Evolutionary conservation across 2,113 vertebrate genomes (phyloP).

Genomic region (Egretta garzetta): DNA sequence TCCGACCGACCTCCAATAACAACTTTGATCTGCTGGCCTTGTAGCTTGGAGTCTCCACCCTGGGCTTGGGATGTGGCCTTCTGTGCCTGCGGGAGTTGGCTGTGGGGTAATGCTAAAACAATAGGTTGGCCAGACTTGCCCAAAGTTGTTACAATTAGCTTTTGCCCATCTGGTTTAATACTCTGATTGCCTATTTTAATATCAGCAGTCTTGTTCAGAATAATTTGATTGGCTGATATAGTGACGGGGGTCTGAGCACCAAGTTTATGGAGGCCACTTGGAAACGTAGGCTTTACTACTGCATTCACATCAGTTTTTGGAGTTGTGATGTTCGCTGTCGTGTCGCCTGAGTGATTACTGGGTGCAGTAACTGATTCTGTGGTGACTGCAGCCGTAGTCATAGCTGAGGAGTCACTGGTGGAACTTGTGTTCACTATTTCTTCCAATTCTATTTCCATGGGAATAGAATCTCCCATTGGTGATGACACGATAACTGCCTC

Average conservation of each 20-base stretch:
- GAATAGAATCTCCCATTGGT: conserved; percentile 85
- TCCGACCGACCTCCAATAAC: conserved; percentile 88
- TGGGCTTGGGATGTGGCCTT: conserved; percentile 80
- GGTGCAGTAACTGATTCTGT: conserved; percentile 72
- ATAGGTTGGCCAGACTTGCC: conserved; percentile 92
- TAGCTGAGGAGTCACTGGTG: conserved; percentile 52
- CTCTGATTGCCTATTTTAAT: conserved; percentile 81
- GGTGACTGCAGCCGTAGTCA: conserved; percentile 29
- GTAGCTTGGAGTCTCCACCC: conserved; percentile 81
- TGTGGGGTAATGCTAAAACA: conserved; percentile 89
- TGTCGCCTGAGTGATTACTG: conserved; percentile 74
- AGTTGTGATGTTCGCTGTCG: conserved; percentile 59
- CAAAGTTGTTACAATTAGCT: conserved; percentile 90
- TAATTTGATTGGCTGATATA: conserved; percentile 90
- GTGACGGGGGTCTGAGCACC: conserved; percentile 83
- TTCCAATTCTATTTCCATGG: conserved; percentile 83
- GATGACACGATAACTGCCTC: conserved; percentile 80
- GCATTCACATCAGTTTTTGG: conserved; percentile 75
- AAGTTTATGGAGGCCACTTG: conserved; percentile 86
- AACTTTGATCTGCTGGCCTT: conserved; percentile 91
- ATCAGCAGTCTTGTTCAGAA: conserved; percentile 89
- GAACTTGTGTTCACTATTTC: conserved; percentile 81
- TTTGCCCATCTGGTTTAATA: conserved; percentile 93
- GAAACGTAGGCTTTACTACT: conserved; percentile 76
- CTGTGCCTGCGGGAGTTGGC: conserved; percentile 71